Evolutionary conservation across 2,888 invertebrate species (phyloP), one percentile per base, ranked within the genome.

Genomic region (Hylaea fasciaria): DNA sequence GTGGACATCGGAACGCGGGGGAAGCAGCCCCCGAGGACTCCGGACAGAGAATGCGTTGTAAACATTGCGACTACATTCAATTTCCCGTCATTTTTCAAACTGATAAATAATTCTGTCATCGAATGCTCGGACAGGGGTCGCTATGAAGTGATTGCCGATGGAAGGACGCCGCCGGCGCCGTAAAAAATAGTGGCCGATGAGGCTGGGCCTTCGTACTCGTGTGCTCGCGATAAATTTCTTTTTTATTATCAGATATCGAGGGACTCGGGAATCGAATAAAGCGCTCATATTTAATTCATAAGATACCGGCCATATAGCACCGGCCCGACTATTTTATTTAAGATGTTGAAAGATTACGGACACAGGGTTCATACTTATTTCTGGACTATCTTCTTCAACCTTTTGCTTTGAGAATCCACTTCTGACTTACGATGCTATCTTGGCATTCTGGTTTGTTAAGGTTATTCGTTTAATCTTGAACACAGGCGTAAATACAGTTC

Each of bases 81-180:
- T 93, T 92, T 93, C 92, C 90, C 90, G 92, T 93, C 92, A 93
- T 93, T 93, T 93, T 93, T 93, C 93, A 93, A 92, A 91, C 92
- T 93, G 92, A 93, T 93, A 93, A 93, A 93, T 93, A 93, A 93
- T 93, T 92, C 93, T 91, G 92, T 92, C 91, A 91, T 91, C 91
- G 92, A 87, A 87, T 85, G 85, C 84, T 91, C 87, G 92, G 91
- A 91, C 92, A 91, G 90, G 91, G 91, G 92, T 91, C 88, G 86
- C 86, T 91, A 91, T 91, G 91, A 92, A 92, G 91, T 90, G 91
- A 91, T 91, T 91, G 90, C 86, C 89, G 91, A 85, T 88, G 85
- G 89, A 88, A 87, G 86, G 85, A 84, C 83, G 80, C 82, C 76
- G 80, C 81, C 76, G 72, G 52, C 55, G 62, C 77, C 83, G 87